Percentiles rank a stretch among this genome's conserved stretches.
Evolutionary conservation across 2,888 invertebrate genomes (phyloP).

Genomic region (Nemoura dubitans): DNA sequence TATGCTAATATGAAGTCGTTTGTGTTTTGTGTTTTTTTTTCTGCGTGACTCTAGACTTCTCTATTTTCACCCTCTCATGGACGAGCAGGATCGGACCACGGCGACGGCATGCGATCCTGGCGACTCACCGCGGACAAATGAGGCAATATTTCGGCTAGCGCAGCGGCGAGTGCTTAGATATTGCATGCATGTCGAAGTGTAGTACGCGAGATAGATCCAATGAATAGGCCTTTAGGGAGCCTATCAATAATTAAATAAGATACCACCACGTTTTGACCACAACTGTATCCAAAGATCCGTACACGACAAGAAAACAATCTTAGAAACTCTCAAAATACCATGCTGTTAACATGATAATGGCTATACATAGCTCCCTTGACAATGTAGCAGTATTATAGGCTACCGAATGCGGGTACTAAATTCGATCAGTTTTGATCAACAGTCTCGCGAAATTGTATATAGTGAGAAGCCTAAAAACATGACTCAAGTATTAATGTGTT

Average conservation of each 20-base stretch:
- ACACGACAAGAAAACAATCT: too few relatives aligned
- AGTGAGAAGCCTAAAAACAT: neutral
- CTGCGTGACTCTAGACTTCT: slow-evolving; percentile 28
- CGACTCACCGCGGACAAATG: neutral
- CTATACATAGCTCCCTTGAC: too few relatives aligned
- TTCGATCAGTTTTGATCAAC: neutral
- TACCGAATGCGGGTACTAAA: too few relatives aligned
- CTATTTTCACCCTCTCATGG: neutral
- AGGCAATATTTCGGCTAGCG: neutral
- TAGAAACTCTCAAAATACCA: too few relatives aligned
- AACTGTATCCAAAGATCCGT: too few relatives aligned
- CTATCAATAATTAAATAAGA: too few relatives aligned
- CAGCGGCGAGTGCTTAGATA: neutral
- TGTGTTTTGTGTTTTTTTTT: slow-evolving; percentile 27
- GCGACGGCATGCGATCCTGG: neutral
- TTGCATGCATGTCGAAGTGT: neutral
- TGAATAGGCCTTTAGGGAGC: too few relatives aligned
- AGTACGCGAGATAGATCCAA: too few relatives aligned
- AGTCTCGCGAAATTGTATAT: neutral
- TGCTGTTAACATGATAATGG: too few relatives aligned
- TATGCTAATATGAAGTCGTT: slow-evolving; percentile 38
- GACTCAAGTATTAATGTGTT: neutral
- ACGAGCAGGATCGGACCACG: neutral
- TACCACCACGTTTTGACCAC: too few relatives aligned
- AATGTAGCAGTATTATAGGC: too few relatives aligned